Evolutionary conservation across 2,888 invertebrate species (phyloP).

Genomic region (Dorcus parallelipipedus): DNA sequence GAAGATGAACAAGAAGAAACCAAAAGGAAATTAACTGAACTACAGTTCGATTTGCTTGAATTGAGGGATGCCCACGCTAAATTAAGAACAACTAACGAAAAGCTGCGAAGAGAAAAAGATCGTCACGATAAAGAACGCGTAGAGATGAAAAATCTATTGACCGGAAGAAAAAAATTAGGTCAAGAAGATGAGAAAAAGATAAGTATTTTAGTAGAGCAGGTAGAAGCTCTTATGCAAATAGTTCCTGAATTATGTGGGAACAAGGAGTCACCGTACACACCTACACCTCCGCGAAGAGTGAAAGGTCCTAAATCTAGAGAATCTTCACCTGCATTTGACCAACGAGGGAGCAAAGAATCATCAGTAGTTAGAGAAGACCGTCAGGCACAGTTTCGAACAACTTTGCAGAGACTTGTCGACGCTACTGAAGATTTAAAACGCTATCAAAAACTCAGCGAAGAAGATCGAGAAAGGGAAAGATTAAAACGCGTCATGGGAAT

Average conservation of each 20-base stretch:
- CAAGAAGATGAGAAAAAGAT: constrained; percentile 73
- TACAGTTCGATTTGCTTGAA: constrained; percentile 86
- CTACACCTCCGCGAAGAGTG: constrained; percentile 67
- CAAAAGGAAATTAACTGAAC: constrained; percentile 74
- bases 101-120: constrained; percentile 82
- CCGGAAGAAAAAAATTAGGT: constrained; percentile 51
- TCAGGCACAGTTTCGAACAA: constrained; percentile 43
- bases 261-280: constrained; percentile 54
- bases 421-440: constrained; percentile 64
- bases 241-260: constrained; percentile 61
- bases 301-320: constrained; percentile 71
- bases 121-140: constrained; percentile 79
- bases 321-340: constrained; percentile 59
- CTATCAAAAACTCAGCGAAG: constrained; percentile 52
- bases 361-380: constrained; percentile 48
- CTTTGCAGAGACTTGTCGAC: constrained; percentile 64
- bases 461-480: constrained; percentile 53
- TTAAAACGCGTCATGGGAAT: constrained; percentile 44
- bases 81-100: constrained; percentile 85
- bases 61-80: constrained; percentile 89
- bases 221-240: constrained; percentile 70
- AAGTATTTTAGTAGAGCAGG: constrained; percentile 69
- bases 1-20: constrained; percentile 90
- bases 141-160: constrained; percentile 50
- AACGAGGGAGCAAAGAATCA: constrained; percentile 47